These are phyloP conservation scores for Typhlomys cinereus DNA, from an alignment of 2,113 vertebrate genomes.

Conservation along the genomic window DNA sequence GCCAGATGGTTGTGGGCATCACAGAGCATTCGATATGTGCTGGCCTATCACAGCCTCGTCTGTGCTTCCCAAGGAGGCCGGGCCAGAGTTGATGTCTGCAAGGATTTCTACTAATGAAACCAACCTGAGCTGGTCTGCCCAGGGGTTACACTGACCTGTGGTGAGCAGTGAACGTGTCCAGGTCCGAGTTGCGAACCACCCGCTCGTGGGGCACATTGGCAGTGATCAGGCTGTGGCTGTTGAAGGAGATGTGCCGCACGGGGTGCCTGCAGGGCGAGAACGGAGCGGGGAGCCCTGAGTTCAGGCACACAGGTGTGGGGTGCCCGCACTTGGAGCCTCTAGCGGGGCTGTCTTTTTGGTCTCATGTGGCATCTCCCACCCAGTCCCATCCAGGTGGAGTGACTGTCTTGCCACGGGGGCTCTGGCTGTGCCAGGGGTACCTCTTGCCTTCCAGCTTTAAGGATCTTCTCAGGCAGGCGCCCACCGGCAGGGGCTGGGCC, in stretches of 20 bases:
- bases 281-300: not conserved
- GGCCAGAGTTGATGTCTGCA: too few species aligned
- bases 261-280: conserved; percentile 88
- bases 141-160: conserved; percentile 87
- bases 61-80: too few species aligned
- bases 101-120: rapidly evolving
- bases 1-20: too few species aligned
- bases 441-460: too few species aligned
- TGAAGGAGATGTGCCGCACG: conserved; percentile 90
- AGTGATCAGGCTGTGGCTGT: conserved; percentile 91
- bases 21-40: rapidly evolving
- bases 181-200: conserved; percentile 89
- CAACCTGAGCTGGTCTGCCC: rapidly evolving
- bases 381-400: too few species aligned
- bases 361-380: too few species aligned
- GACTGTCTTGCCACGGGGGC: too few species aligned
- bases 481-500: too few species aligned
- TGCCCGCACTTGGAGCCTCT: rapidly evolving
- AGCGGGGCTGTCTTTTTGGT: too few species aligned
- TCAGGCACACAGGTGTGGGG: too few species aligned
- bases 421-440: too few species aligned
- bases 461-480: too few species aligned
- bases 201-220: conserved; percentile 95
- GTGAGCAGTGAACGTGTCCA: conserved; percentile 92
- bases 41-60: rapidly evolving